Evolutionary conservation across 2,888 invertebrate species (phyloP).

Genomic region (Lasioglossum villosulum): DNA sequence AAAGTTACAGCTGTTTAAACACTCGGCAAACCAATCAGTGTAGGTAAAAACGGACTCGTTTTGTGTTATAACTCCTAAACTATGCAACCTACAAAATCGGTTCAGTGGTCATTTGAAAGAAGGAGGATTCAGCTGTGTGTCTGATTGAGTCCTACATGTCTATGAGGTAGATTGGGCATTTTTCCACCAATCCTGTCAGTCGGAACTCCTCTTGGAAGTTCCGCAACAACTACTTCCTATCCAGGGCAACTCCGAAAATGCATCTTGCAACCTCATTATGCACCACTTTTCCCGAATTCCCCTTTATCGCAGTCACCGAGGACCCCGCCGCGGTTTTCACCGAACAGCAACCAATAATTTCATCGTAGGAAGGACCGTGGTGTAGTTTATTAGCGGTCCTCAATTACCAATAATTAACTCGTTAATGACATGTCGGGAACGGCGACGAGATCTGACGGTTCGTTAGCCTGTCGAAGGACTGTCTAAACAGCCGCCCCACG

Average conservation of each 20-base stretch:
- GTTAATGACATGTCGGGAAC: constrained; percentile 20
- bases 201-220: no score
- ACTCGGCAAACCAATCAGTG: no score
- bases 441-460: background rate
- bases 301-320: background rate
- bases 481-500: background rate
- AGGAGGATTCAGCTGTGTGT: no score
- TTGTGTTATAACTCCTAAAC: no score
- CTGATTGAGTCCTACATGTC: no score
- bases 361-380: background rate
- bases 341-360: background rate
- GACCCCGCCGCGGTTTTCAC: background rate
- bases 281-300: background rate
- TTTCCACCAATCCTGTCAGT: no score
- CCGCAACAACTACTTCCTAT: no score
- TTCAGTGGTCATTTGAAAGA: no score
- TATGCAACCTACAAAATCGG: no score
- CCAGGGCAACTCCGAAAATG: background rate
- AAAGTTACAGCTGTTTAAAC: no score
- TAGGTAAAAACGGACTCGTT: no score
- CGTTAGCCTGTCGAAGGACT: constrained; percentile 12
- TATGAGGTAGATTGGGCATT: no score
- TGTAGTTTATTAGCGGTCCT: background rate
- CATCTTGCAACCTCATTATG: background rate
- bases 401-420: constrained; percentile 9